Conservation (phyloP, 2,888 invertebrate species). For the Lordiphosa fenestrarum region DNA sequence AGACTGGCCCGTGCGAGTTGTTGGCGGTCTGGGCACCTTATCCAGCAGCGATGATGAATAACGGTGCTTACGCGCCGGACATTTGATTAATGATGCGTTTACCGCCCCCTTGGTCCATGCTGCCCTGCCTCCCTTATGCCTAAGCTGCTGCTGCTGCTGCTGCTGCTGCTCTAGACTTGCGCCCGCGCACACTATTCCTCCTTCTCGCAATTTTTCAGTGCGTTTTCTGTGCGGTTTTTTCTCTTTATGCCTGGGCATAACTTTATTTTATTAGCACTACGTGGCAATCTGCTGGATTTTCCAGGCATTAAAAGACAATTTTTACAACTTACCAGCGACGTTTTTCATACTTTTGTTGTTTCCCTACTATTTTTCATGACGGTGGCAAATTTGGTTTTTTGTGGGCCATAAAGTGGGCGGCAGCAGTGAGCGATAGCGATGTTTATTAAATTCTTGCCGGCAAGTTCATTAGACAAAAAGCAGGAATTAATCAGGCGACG, state of each 20-base stretch:
- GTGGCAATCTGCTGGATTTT: conserved; percentile 76
- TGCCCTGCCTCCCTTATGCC: background rate
- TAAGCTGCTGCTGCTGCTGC: conserved; percentile 7
- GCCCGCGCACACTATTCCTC: conserved; percentile 68
- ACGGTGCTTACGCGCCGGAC: conserved; percentile 73
- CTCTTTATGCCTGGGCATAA: conserved; percentile 68
- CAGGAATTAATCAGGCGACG: conserved; percentile 58
- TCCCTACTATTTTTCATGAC: conserved; percentile 47
- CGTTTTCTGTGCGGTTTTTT: conserved; percentile 25
- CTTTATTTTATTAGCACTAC: conserved; percentile 76
- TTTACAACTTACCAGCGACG: conserved; percentile 69
- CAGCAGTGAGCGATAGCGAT: conserved; percentile 27
- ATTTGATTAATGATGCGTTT: conserved; percentile 76
- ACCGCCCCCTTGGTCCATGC: conserved; percentile 43
- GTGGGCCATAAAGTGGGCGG: conserved; percentile 48
- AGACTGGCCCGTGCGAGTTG: conserved; percentile 11
- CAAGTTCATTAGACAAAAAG: conserved; percentile 72
- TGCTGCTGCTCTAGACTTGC: conserved; percentile 25
- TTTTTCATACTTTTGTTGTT: conserved; percentile 42
- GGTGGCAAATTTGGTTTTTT: conserved; percentile 40
- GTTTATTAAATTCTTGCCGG: conserved; percentile 65
- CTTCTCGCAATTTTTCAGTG: conserved; percentile 55
- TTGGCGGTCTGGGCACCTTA: conserved; percentile 36
- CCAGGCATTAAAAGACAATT: conserved; percentile 73
- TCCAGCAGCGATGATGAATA: conserved; percentile 71